Base-by-base conservation (phyloP, 2,113 vertebrate genomes). In the Ptyas mucosa region DNA sequence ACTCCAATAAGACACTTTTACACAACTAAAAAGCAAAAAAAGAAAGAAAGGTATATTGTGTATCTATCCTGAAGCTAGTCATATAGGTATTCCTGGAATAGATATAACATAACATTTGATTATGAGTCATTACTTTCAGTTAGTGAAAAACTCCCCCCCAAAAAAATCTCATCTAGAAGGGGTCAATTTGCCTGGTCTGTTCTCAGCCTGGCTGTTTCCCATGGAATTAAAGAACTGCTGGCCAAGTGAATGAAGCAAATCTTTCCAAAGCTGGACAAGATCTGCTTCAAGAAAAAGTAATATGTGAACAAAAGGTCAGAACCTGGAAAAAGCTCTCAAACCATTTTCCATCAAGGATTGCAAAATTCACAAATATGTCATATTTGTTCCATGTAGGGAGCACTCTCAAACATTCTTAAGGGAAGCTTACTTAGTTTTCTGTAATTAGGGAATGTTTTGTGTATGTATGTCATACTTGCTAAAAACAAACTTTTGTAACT, bases 151-250 rank as follows among this genome's bases (percentile, higher is more conserved):
- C n/a, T n/a, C 29, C 93, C 93, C 94, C 93, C 91, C 55, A 92
- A n/a, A n/a, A n/a, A n/a, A n/a, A n/a, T 91, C 90, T 58, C 96
- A 94, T 94, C 93, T 94, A 96, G 96, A 97, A 95, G 90, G 94
- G 96, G 93, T 97, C 95, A 92, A 88, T 92, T 96, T 95, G 94
- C 94, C 93, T 96, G 94, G 95, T 96, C 95, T 95, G 87, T 96
- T 96, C 96, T 95, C 89, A 96, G 95, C 98, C 98, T 98, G 98
- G 98, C 98, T 97, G 92, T 97, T 98, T 98, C 98, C 97, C 97
- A 91, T 97, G 97, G 97, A 98, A 98, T 98, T 96, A 98, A 97
- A 97, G 97, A 97, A 81, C 96, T 96, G 95, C 97, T 96, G 0
- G 96, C 97, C 97, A 97, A 96, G 88, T 93, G 61, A 96, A 97